Base-by-base conservation (phyloP, 2,113 vertebrate genomes). In the Romanogobio albipinnatus region DNA sequence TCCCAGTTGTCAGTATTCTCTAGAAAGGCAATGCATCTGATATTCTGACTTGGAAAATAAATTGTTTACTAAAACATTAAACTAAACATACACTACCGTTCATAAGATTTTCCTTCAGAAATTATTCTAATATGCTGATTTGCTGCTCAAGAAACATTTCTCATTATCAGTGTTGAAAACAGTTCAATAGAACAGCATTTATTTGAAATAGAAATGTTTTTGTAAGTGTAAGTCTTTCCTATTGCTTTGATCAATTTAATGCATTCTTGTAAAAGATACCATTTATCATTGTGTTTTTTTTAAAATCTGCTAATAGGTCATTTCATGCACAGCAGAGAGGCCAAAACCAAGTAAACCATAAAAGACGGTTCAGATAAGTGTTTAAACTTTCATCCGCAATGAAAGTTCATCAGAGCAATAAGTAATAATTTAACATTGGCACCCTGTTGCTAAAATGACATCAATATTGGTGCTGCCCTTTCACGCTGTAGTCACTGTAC, bases 381-480 rank as follows among this genome's bases (percentile, higher is more conserved):
- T 49, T 45, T 61, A 51, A 64, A 26, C 59, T 62, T 59, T n/a
- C 58, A 4, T 26, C 24, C 1, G 29, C 24, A 29, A 14, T 29
- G 4, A 43, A 61, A 59, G 74, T 62, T 74, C 11, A 66, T 24
- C 76, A 26, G 29, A 49, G 29, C 51, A 53, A 15, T 24, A 53
- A 56, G n/a, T 82, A 64, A 80, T 86, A 85, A 85, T 85, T 75
- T 59, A 14, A 66, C 53, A 79, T 13, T 83, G 45, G 45, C 36
- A n/a, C 51, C 58, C 71, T 51, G 33, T 51, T 51, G 26, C 43
- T 64, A 26, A 64, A 79, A 85, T 56, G 29, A 10, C n/a, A 87
- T 81, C 26, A 33, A 26, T 87, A 87, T 33, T 78, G 62, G 81
- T 80, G 13, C 74, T 49, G 45, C 39, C 26, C 68, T 43, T 61